Evolutionary conservation across 2,888 invertebrate genomes (phyloP), one percentile per base, ranked within the genome.

Genomic region (Euplexia lucipara): DNA sequence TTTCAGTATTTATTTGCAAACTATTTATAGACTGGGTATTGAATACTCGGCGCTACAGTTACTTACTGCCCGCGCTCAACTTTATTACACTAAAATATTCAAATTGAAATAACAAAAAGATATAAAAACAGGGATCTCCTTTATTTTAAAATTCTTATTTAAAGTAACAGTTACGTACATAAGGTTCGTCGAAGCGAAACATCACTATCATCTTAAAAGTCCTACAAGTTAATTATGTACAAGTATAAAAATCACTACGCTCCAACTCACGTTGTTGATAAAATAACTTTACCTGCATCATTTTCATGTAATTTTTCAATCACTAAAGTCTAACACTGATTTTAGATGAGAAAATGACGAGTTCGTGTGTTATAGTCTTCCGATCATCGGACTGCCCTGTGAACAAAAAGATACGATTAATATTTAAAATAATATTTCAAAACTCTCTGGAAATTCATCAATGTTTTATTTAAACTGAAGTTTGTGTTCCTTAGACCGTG

Each of bases 231-330:
- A 85, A 84, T 72, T 94, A 92, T 94, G 87, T 94, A 95, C 94
- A 94, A 88, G 93, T 95, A 94, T 90, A 94, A 94, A 94, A 94
- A 88, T 89, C 89, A 91, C 93, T 94, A 94, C 92, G 14, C 26
- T 74, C 70, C 66, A 85, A 89, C 83, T 86, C 89, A 89, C 89
- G 78, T 88, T 82, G 84, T 83, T 86, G 85, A 90, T 88, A 89
- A 90, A 88, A 89, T 88, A 84, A 76, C 77, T 85, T 87, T 87
- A 88, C 85, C 86, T 90, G 89, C 87, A 88, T 88, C 82, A 78
- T 78, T 82, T 81, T 81, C 79, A 85, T 88, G 88, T 90, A 86
- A 86, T 83, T 87, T 84, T 85, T 83, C 79, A 81, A 85, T 87
- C 88, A 88, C 88, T 88, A 89, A 86, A 86, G 86, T 90, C 90